Evolutionary conservation across 2,888 invertebrate genomes (phyloP).

Genomic region (Augochlorella aurata): DNA sequence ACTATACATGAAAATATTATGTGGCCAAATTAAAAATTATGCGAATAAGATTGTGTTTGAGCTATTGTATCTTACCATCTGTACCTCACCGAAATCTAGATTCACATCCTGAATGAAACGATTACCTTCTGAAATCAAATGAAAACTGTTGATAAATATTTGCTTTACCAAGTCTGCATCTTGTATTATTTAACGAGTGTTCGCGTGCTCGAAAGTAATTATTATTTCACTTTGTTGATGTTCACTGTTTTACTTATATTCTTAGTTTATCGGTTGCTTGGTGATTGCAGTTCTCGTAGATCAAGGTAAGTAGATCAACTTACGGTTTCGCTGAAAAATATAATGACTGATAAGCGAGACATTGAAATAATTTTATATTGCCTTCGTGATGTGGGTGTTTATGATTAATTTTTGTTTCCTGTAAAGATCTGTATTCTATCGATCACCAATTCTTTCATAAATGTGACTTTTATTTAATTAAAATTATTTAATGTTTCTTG

Average conservation of each 20-base stretch:
- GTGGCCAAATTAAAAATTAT: constrained; percentile 6
- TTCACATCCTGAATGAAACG: not conserved
- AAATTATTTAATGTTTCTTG: too few species aligned
- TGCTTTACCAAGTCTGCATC: not conserved
- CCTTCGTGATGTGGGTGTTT: too few species aligned
- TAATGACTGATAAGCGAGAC: too few species aligned
- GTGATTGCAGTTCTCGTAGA: not conserved
- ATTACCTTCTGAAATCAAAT: not conserved
- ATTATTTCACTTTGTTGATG: too few species aligned
- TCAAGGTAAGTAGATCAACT: not conserved
- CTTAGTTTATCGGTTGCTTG: too few species aligned
- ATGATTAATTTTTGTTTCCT: too few species aligned
- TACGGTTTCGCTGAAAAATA: not conserved
- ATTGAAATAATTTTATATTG: too few species aligned
- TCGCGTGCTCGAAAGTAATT: not conserved
- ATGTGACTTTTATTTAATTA: too few species aligned
- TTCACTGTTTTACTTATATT: too few species aligned
- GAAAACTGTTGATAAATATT: not conserved
- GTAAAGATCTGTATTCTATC: too few species aligned
- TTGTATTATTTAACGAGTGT: not conserved
- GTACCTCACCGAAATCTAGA: not conserved
- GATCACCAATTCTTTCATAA: too few species aligned
- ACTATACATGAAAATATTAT: not conserved
- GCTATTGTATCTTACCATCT: not conserved
- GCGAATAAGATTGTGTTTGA: not conserved